Evolutionary conservation across 1,140 invertebrate species (phyloP), one percentile per base, ranked within the genome.

Genomic region (Neodiprion pinetum): DNA sequence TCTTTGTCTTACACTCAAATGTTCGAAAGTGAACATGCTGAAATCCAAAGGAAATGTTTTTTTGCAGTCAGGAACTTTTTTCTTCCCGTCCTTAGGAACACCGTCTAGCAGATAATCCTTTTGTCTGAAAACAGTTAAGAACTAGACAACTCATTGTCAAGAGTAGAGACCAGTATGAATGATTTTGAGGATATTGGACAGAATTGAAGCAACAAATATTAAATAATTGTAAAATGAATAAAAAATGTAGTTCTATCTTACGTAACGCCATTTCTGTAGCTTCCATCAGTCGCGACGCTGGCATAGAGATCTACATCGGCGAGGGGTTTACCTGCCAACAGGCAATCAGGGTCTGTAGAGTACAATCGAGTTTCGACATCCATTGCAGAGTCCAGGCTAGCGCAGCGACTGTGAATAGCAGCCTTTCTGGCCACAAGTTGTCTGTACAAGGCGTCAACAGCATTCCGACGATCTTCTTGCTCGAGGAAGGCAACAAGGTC

Each of bases 401-500:
- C 85, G 89, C 93, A 94, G 80, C 92, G 90, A 71, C 87, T 87
- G 73, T 94, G 92, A 77, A 95, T 93, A 7, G 90, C 87, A 70
- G 88, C 87, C 86, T 95, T 94, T 67, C 92, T 90, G 7, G 85
- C 87, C 9, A 91, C 83, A 49, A 96, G 88, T 79, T 94, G 92
- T 77, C 92, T 86, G 80, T 93, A 93, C 23, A 95, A 84, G 50
- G 90, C 88, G 76, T 93, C 90, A 40, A 95, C 90, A 77, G 91
- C 90, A 67, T 91, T 87, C 80, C 91, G 91, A 40, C 93, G 85
- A 71, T 92, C 91, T 81, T 96, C 95, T 89, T 97, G 96, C 48
- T 96, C 93, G 80, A 96, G 86, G 83, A 97, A 93, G 0, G 93
- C 92, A 67, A 96, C 85, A 40, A 97, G 87, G 86, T 97, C 95